Evolutionary conservation across 2,113 vertebrate species (phyloP).

Genomic region (Cavia aperea): DNA sequence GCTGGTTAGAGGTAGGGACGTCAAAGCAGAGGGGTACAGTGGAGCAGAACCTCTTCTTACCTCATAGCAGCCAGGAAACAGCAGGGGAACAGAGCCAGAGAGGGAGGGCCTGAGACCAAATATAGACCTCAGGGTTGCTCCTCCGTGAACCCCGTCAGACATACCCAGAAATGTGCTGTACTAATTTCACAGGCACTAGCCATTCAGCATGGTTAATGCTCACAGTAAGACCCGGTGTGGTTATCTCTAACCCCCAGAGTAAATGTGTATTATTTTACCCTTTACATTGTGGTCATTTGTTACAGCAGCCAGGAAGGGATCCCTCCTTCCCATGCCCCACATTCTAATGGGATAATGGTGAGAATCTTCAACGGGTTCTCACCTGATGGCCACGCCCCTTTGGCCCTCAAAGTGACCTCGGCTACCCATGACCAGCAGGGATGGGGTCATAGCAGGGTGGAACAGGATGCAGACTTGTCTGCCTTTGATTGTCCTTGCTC

Average conservation of each 20-base stretch:
- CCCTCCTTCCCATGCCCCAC: background rate
- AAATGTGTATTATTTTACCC: background rate
- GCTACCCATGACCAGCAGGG: no score
- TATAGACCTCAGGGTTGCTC: background rate
- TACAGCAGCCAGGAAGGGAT: background rate
- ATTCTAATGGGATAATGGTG: background rate
- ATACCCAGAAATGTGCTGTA: background rate
- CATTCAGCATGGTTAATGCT: background rate
- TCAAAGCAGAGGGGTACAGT: background rate
- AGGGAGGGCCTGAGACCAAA: background rate
- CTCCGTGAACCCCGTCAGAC: background rate
- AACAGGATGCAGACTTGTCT: background rate
- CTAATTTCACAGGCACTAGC: background rate
- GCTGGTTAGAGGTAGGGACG: background rate
- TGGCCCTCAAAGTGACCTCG: accelerated
- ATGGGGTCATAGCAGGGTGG: accelerated
- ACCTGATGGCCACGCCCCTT: accelerated
- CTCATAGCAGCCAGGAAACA: background rate
- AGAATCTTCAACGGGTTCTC: background rate
- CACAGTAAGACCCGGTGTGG: background rate
- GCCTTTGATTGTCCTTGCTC: background rate
- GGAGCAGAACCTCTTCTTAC: background rate
- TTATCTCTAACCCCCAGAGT: background rate
- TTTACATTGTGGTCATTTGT: background rate
- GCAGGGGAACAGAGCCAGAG: background rate